phyloP scores from a whole-genome alignment of 37 sponge, comb jelly and placozoan species.

The Corticium candelabrum region DNA sequence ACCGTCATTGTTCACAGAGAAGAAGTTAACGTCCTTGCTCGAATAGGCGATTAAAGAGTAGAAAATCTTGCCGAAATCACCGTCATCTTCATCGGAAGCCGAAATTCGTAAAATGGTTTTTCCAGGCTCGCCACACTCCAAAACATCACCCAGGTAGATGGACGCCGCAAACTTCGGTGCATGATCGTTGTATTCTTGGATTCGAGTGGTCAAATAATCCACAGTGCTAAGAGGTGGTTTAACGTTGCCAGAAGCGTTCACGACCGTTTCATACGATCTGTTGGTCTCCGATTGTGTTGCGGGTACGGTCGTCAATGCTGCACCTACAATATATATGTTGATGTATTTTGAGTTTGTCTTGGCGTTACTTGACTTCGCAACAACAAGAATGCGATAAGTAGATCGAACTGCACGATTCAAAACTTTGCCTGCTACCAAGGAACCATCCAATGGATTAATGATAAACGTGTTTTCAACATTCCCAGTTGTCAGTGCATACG shows the following conservation, averaged over 20 bases:
- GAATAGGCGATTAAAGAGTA: background rate
- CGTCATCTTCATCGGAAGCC: background rate
- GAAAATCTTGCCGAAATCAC: background rate
- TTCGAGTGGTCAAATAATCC: background rate
- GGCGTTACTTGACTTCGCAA: too few species aligned
- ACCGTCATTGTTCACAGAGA: background rate
- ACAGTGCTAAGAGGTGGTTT: background rate
- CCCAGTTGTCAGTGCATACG: background rate
- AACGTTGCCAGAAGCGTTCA: background rate
- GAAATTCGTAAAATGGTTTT: background rate
- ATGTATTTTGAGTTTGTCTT: too few species aligned
- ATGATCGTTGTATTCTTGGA: background rate
- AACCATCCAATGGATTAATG: conserved; percentile 21
- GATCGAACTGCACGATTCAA: too few species aligned
- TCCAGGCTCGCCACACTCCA: background rate
- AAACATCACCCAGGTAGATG: background rate
- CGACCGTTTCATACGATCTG: background rate
- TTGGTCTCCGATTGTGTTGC: too few species aligned
- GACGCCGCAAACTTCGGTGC: background rate
- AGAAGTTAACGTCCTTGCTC: background rate
- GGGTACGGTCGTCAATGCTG: too few species aligned
- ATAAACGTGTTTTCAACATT: conserved; percentile 6
- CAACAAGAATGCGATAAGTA: too few species aligned
- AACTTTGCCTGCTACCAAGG: background rate
- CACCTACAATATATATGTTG: too few species aligned